Percentiles rank a stretch among this genome's conserved stretches.
Conservation (phyloP, 1,140 invertebrate species). For the Diuraphis noxia region DNA sequence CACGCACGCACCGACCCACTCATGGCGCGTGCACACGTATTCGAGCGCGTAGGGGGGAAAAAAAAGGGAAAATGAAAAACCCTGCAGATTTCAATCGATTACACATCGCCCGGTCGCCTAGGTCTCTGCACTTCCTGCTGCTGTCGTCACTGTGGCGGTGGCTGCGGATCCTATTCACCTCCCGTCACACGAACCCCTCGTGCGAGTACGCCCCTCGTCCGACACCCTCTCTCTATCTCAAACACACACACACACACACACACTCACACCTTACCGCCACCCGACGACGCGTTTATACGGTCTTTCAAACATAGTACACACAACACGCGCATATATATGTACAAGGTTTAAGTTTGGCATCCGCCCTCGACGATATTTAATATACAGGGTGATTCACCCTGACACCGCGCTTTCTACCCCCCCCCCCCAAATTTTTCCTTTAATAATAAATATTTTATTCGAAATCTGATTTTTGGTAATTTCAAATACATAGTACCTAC, state of each 20-base stretch:
- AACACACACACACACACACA: too few relatives aligned
- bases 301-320: neutral
- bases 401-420: too few relatives aligned
- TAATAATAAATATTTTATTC: neutral
- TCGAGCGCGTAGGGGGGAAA: neutral
- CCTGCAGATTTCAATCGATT: constrained; percentile 27
- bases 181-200: too few relatives aligned
- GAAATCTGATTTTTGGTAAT: neutral
- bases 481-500: neutral
- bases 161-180: neutral
- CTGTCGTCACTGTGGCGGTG: neutral
- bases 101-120: neutral
- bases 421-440: too few relatives aligned
- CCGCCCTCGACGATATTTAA: neutral
- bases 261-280: neutral
- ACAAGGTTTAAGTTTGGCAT: neutral
- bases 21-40: neutral
- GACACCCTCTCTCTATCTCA: neutral
- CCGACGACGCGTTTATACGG: neutral
- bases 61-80: neutral
- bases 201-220: neutral
- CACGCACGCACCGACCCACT: neutral
- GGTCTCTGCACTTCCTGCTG: neutral
- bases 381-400: neutral
- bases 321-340: neutral